Conservation (phyloP, 2,113 vertebrate species). For the Prunella himalayana region DNA sequence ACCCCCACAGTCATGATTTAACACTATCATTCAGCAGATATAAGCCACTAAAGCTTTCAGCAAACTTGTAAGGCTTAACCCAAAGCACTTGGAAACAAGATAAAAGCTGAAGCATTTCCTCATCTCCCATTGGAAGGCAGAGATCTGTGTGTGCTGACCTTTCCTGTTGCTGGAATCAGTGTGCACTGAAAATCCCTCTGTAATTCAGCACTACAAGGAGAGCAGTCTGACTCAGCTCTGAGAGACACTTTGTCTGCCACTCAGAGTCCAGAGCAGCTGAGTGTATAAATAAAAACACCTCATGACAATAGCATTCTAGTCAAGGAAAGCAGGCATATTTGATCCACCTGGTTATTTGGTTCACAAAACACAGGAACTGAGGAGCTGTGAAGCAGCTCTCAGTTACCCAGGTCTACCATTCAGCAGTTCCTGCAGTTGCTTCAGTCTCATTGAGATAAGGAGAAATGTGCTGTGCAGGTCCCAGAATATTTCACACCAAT, state of each 20-base stretch:
- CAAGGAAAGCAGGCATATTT: not conserved
- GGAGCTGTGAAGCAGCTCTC: not conserved
- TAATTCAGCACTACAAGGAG: constrained; percentile 40
- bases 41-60: constrained; percentile 55
- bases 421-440: not conserved
- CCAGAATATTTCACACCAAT: not conserved
- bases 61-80: constrained; percentile 65
- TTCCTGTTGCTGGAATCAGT: constrained; percentile 32
- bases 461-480: accelerated
- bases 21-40: constrained; percentile 45
- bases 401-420: not conserved
- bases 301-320: not conserved
- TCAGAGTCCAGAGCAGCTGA: not conserved
- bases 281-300: not conserved
- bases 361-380: not conserved
- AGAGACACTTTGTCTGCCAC: constrained; percentile 12
- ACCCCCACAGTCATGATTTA: not conserved
- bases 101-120: constrained; percentile 62
- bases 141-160: constrained; percentile 60
- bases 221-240: constrained; percentile 29
- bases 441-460: not conserved
- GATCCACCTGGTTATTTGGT: not conserved
- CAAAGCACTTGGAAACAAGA: constrained; percentile 60
- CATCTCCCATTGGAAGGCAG: not conserved
- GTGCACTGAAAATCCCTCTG: constrained; percentile 52